These are phyloP conservation scores for Dolomedes plantarius DNA, from an alignment of 2,888 invertebrate genomes.

Conservation along the genomic window DNA sequence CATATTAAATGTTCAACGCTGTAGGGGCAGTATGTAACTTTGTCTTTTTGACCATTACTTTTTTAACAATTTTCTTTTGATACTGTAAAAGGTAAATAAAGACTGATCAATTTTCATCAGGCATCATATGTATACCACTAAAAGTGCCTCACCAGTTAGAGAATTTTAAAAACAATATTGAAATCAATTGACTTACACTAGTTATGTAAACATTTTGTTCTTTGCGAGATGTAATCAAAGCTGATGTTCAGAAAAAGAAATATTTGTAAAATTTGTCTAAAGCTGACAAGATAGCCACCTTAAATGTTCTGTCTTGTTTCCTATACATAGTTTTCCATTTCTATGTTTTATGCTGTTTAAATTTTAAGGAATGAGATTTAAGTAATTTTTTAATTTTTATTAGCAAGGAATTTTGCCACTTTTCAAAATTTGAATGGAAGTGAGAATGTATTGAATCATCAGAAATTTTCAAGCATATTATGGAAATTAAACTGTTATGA, in stretches of 20 bases:
- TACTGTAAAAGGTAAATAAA: not conserved
- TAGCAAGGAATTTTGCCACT: too few species aligned
- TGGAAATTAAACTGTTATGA: too few species aligned
- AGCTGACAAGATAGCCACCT: not conserved
- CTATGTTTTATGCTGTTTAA: too few species aligned
- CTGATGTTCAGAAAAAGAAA: not conserved
- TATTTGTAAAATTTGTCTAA: not conserved
- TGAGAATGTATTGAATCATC: too few species aligned
- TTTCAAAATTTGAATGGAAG: too few species aligned
- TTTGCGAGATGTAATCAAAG: not conserved
- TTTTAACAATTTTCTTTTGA: not conserved
- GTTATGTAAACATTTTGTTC: not conserved
- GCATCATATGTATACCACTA: conserved; percentile 18
- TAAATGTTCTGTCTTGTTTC: too few species aligned
- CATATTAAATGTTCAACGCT: not conserved
- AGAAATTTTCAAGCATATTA: too few species aligned
- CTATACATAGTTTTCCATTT: too few species aligned
- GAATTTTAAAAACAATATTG: not conserved
- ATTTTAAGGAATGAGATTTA: too few species aligned
- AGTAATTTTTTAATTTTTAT: too few species aligned
- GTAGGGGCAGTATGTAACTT: conserved; percentile 10
- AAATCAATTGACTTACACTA: not conserved
- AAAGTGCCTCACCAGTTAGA: conserved; percentile 32
- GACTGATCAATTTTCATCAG: conserved; percentile 19
- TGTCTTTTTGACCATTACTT: not conserved